Evolutionary conservation across 2,888 invertebrate genomes (phyloP), one percentile per base, ranked within the genome.

Genomic region (Cephus runcator): DNA sequence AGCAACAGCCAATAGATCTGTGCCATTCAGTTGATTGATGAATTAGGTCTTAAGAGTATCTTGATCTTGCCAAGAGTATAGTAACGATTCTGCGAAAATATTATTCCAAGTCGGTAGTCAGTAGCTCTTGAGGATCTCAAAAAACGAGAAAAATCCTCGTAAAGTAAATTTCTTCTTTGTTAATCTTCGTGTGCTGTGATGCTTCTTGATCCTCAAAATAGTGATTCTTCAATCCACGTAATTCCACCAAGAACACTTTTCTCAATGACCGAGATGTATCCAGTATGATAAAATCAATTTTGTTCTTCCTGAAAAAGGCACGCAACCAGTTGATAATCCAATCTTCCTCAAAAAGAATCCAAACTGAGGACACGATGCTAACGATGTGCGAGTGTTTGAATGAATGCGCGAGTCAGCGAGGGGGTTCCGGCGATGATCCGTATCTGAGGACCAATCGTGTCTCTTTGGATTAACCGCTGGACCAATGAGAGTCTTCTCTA

Each of bases 381-480:
- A 30, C 74, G 33, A 74, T 34, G 74, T 74, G 74, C 74, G 34
- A 77, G 78, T 83, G 80, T 80, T 77, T n/a, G 77, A 79, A 71
- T 81, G 79, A 86, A 82, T 85, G 83, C 80, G 76, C 80, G 76
- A 73, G 77, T 79, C 74, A 80, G 69, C 75, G 69, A 82, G 80
- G 83, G 77, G 81, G 84, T 84, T 76, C 77, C 79, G 78, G 83
- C 71, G 79, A 83, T 79, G 81, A 81, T 84, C 82, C 76, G 80
- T 76, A 78, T 79, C 79, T 81, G 79, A 79, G 83, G 81, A 85
- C 86, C 85, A 85, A 85, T 85, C 80, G 82, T 81, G 82, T 81
- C 81, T 84, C 87, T 85, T 81, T 82, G 84, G 86, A 88, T 90
- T 89, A 90, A 90, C 85, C 86, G 86, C 86, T 86, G 86, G 84